phyloP scores from a whole-genome alignment of 1,140 invertebrate genomes.

The Drosophila nigromelanica region DNA sequence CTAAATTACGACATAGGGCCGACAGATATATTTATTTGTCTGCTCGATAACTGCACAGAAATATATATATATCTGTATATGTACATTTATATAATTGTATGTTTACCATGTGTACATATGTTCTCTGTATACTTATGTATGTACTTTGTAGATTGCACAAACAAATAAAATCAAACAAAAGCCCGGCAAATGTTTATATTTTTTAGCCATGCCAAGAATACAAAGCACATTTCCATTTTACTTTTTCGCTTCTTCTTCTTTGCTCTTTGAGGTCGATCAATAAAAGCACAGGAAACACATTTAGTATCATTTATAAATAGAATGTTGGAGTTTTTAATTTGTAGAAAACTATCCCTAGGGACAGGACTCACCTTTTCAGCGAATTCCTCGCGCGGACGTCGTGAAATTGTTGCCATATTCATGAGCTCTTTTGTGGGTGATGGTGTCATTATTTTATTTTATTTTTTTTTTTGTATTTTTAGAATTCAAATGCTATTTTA shows the following conservation, averaged over 20 bases:
- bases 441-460: conserved; percentile 59
- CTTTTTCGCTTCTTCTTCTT: neutral
- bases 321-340: conserved; percentile 9
- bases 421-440: conserved; percentile 79
- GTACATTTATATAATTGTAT: neutral
- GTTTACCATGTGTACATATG: conserved; percentile 29
- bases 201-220: conserved; percentile 51
- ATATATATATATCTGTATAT: conserved; percentile 27
- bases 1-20: conserved; percentile 23
- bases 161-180: conserved; percentile 59
- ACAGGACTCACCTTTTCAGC: conserved; percentile 72
- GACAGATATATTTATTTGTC: conserved; percentile 25
- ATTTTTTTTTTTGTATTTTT: conserved; percentile 18
- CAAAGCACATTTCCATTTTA: conserved; percentile 52
- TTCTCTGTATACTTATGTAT: conserved; percentile 35
- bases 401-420: conserved; percentile 73
- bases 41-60: conserved; percentile 12
- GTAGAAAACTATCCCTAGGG: conserved; percentile 9
- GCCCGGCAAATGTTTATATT: conserved; percentile 64
- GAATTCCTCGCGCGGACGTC: conserved; percentile 78
- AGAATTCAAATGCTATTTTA: conserved; percentile 15
- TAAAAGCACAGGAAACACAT: conserved; percentile 66
- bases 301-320: conserved; percentile 44
- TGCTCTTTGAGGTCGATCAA: conserved; percentile 60
- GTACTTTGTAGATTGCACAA: conserved; percentile 47